Base-by-base conservation (phyloP, 1,140 invertebrate species). In the Hermatobates lingyangjiaoensis region DNA sequence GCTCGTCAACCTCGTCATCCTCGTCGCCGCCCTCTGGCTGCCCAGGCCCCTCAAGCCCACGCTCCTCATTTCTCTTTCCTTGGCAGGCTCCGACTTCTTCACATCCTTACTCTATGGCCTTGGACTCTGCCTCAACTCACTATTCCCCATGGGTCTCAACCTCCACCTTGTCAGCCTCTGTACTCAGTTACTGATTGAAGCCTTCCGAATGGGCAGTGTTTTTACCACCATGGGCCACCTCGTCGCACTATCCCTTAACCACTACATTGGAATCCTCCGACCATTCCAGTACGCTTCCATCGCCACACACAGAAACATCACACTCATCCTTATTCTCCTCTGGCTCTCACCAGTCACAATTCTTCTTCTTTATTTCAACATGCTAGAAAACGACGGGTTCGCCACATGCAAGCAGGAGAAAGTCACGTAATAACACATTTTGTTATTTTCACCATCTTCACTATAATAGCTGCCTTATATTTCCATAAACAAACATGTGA, bases 181-280 rank as follows among this genome's bases (percentile, higher is more conserved):
- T 53, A 57, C 59, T 28, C 54, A 58, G 26, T 54, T 70, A 39
- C 57, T 59, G 3, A 50, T 75, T 1, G 74, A 76, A 60, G 71
- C 68, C 4, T 63, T 74, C 26, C 60, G 75, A 51, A 57, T 76
- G 38, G 71, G 70, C 3, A 69, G 68, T 1, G 63, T 77, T 28
- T 66, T 78, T 12, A 74, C 77, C 10, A 75, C 77, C 0, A 71
- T 80, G 1, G 62, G 72, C 5, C 80, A 83, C 61, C 66, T 83
- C 3, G 58, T 80, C 14, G 73, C 73, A 1, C 66, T 83, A 27
- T 77, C 79, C 3, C 61, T 79, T 18, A 80, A 81, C 61, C 81
- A 83, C 58, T 80, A 77, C 62, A 63, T 79, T 20, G 78, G 78
- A 18, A 75, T 74, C 34, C 59, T 74, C 3, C 67, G 69, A 53